A percentile compares a stretch with the other conserved stretches of the same genome.
Evolutionary conservation across 2,113 vertebrate genomes (phyloP).

Genomic region (Cyprinodon brontotheroides): DNA sequence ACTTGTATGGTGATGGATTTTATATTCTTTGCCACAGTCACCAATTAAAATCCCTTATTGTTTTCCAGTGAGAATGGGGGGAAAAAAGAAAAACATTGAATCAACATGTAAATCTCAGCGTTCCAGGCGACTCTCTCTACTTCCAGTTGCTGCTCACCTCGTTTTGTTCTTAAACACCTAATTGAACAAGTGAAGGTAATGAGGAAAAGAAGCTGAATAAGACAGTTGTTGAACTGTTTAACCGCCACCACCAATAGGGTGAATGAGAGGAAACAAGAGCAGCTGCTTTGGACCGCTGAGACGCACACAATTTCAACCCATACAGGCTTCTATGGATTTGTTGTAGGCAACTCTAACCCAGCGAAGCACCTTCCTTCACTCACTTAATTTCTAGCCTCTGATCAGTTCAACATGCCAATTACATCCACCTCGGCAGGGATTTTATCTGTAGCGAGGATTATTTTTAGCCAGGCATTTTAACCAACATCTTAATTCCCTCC

Average conservation of each 20-base stretch:
- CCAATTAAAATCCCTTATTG: conserved; percentile 75
- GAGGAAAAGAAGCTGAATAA: not conserved
- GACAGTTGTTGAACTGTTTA: not conserved
- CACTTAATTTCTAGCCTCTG: conserved; percentile 25
- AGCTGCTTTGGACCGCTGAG: conserved; percentile 26
- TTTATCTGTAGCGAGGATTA: not conserved
- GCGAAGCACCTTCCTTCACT: conserved; percentile 18
- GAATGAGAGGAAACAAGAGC: conserved; percentile 5
- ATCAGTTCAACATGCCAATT: not conserved
- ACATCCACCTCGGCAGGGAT: conserved; percentile 3
- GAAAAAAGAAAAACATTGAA: conserved; percentile 65
- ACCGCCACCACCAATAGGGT: not conserved
- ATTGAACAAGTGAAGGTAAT: conserved; percentile 21
- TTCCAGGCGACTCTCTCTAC: conserved; percentile 11
- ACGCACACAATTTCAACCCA: conserved; percentile 54
- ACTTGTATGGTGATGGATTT: conserved; percentile 57
- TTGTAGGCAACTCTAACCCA: conserved; percentile 54
- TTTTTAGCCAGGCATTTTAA: conserved; percentile 13
- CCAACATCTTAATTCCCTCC: not conserved
- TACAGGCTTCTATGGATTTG: conserved; percentile 42
- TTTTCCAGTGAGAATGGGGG: conserved; percentile 50
- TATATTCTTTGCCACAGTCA: conserved; percentile 54
- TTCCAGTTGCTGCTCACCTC: conserved; percentile 4
- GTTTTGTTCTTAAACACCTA: not conserved
- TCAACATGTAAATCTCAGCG: conserved; percentile 57